Evolutionary conservation across 2,113 vertebrate genomes (phyloP).

Genomic region (Turdus rufiventris): DNA sequence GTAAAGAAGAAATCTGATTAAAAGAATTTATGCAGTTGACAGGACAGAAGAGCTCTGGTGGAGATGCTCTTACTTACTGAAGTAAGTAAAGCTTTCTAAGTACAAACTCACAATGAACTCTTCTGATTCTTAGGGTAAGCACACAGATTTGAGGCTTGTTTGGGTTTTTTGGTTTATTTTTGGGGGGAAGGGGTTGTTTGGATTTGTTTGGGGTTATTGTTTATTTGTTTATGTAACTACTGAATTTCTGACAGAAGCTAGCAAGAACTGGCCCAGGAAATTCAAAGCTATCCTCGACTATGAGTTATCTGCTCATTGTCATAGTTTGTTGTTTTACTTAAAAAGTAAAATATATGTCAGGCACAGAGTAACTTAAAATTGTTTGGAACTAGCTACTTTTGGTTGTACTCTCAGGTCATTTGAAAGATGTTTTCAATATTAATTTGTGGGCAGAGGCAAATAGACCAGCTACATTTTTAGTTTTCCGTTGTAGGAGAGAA

Average conservation of each 20-base stretch:
- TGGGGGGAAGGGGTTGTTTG: fast-evolving
- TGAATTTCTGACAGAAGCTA: background rate
- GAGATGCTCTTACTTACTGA: background rate
- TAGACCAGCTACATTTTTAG: background rate
- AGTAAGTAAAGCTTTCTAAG: background rate
- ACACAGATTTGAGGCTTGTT: background rate
- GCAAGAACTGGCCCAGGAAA: background rate
- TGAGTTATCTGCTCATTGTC: background rate
- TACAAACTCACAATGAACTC: background rate
- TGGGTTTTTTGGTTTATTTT: background rate
- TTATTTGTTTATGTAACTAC: background rate
- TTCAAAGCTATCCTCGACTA: background rate
- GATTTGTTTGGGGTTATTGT: background rate
- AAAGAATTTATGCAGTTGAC: background rate
- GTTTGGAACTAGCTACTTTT: background rate
- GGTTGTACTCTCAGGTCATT: background rate
- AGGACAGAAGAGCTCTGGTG: background rate
- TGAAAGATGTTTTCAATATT: background rate
- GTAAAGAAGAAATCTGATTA: background rate
- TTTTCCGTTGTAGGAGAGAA: background rate
- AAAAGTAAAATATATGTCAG: background rate
- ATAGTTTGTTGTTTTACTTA: background rate
- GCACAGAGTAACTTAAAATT: background rate
- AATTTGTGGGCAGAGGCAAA: background rate
- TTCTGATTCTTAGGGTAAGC: background rate